phyloP scores from a whole-genome alignment of 2,888 invertebrate genomes.

The Nomada goodeniana region DNA sequence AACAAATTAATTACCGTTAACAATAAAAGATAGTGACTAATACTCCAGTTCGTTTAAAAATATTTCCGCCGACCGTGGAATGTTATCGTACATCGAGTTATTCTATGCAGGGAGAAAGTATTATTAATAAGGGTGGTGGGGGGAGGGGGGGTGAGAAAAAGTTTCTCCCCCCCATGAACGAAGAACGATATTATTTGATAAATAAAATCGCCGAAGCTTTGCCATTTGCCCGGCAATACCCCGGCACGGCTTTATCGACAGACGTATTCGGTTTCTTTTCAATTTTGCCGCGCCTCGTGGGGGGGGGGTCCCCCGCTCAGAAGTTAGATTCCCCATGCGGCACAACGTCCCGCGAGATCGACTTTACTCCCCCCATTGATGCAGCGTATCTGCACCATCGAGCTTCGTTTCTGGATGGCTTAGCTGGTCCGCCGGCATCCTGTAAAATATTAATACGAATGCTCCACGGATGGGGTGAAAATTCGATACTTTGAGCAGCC shows the following conservation, averaged over 20 bases:
- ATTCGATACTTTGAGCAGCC: slow-evolving; percentile 75
- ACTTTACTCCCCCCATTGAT: slow-evolving; percentile 59
- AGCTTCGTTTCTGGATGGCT: slow-evolving; percentile 59
- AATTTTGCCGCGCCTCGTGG: slow-evolving; percentile 18
- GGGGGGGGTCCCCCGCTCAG: background rate
- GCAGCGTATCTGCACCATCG: slow-evolving; percentile 58
- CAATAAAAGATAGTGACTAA: too few species aligned
- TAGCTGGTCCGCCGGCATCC: slow-evolving; percentile 53
- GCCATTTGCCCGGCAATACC: too few species aligned
- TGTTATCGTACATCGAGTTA: too few species aligned
- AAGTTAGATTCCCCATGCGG: slow-evolving; percentile 19
- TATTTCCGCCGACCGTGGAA: too few species aligned
- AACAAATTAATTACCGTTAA: too few species aligned
- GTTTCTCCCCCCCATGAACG: too few species aligned
- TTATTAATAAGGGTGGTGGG: too few species aligned
- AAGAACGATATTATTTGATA: too few species aligned
- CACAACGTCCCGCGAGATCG: slow-evolving; percentile 50
- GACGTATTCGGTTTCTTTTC: slow-evolving; percentile 6
- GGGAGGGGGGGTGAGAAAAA: too few species aligned
- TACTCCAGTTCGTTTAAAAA: too few species aligned
- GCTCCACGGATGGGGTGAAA: slow-evolving; percentile 76
- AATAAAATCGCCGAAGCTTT: too few species aligned
- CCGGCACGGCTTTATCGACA: slow-evolving; percentile 6
- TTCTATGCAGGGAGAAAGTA: too few species aligned
- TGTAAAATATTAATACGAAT: slow-evolving; percentile 80